A percentile compares a stretch with the other conserved stretches of the same genome.
phyloP scores from a whole-genome alignment of 2,888 invertebrate species.

The Glyphotaelius pellucidus region DNA sequence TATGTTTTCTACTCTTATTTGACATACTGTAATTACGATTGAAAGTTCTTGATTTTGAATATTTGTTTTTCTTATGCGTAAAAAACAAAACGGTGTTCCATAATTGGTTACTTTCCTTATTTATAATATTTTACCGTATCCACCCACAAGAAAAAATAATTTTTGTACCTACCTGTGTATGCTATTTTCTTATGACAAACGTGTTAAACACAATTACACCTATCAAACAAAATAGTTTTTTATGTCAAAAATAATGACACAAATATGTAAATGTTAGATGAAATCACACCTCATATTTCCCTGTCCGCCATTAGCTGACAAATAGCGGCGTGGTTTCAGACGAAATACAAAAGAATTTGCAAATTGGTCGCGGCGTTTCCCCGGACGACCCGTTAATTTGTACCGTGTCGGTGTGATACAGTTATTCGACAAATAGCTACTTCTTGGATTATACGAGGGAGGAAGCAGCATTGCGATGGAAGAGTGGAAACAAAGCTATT shows the following conservation, averaged over 20 bases:
- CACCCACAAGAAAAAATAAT: too few relatives aligned
- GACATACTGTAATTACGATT: too few relatives aligned
- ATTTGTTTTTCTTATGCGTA: too few relatives aligned
- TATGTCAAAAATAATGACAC: background rate
- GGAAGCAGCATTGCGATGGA: background rate
- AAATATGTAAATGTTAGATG: background rate
- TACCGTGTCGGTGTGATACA: constrained; percentile 41
- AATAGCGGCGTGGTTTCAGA: background rate
- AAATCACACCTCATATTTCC: constrained; percentile 17
- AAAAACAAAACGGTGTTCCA: too few relatives aligned
- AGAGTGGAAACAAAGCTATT: background rate
- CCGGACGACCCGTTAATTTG: constrained; percentile 53
- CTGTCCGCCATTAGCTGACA: background rate
- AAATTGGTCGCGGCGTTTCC: constrained; percentile 46
- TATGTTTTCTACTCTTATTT: too few relatives aligned
- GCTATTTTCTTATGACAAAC: too few relatives aligned
- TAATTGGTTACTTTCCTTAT: too few relatives aligned
- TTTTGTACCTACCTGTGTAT: too few relatives aligned
- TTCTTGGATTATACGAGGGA: constrained; percentile 2
- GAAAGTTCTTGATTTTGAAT: too few relatives aligned
- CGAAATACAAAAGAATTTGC: constrained; percentile 44
- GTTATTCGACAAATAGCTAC: constrained; percentile 37
- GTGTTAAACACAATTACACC: background rate
- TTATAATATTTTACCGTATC: too few relatives aligned
- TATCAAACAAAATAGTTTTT: background rate